Evolutionary conservation across 2,888 invertebrate species (phyloP), one percentile per base, ranked within the genome.

Genomic region (Gymnocheta viridis): DNA sequence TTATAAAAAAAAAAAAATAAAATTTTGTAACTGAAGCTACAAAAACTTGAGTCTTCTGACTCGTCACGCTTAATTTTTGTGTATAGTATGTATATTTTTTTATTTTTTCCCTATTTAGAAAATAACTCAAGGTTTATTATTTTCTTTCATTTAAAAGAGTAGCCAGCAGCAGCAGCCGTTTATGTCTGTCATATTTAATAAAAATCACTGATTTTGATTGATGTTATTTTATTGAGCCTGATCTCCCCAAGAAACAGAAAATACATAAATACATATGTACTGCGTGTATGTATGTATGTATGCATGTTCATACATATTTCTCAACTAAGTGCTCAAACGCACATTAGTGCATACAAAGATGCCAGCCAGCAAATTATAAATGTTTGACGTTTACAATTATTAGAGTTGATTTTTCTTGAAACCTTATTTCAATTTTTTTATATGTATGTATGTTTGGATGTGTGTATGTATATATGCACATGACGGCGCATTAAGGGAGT

Each of bases 171-270:
- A 85, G 85, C 82, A 85, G 85, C 82, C 86, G 86, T 86, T 86
- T 87, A 84, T 88, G 86, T 86, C 88, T 90, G 91, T 90, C 90
- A 90, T 90, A 90, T 89, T 91, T 90, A 90, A 90, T 90, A 89
- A 91, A 90, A 91, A 88, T 89, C 89, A 88, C 88, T 88, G 90
- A 89, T 90, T 90, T 91, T 90, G 90, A 90, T 91, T 91, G 90
- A 91, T 90, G 89, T 88, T 86, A 49, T 84, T 78, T 84, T 81
- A 81, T 81, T 81, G 77, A 78, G 73, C 62, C 38, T 62, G 66
- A 10, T 35, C 32, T 47, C 47, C 22, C 17, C 41, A 62, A 60
- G 12, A 12, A 2, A 19, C 19, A 22, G 5, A 2, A n/a, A 6
- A 35, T 24, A 32, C 24, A 22, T 29, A 14, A 17, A 29, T 14